A percentile compares a stretch with the other conserved stretches of the same genome.
Conservation (phyloP, 2,797 vertebrate genomes). For the Hapalemur alaotrensis region DNA sequence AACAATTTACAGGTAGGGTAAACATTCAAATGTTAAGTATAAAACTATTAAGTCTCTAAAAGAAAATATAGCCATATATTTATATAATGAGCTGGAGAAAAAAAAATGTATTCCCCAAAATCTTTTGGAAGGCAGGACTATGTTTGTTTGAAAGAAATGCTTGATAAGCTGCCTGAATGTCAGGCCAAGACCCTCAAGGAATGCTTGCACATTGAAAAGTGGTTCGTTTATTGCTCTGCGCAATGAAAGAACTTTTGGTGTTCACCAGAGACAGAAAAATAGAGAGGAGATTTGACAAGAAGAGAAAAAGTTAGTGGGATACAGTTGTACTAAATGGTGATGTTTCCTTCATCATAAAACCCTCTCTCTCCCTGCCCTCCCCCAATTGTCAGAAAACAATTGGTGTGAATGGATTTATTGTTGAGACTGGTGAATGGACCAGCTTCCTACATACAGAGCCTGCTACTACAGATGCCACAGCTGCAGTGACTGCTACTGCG, state of each 20-base stretch:
- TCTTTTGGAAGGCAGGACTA: not conserved
- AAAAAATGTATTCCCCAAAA: not conserved
- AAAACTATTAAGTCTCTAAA: not conserved
- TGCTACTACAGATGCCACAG: not conserved
- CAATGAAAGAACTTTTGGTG: not conserved
- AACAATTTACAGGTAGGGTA: not conserved
- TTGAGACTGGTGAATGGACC: not conserved
- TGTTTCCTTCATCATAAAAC: not conserved
- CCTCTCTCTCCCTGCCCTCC: not conserved
- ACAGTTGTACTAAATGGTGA: too few species aligned
- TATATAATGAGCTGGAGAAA: not conserved
- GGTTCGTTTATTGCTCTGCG: not conserved
- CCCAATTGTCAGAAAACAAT: not conserved
- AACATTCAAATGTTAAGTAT: not conserved
- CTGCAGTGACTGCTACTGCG: not conserved
- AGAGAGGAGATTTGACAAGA: not conserved
- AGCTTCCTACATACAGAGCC: not conserved
- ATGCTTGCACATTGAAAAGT: not conserved
- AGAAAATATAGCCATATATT: not conserved
- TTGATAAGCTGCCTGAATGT: not conserved
- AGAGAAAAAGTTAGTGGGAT: not conserved
- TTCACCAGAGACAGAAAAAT: not conserved
- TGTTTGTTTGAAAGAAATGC: not conserved
- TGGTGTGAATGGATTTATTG: conserved; percentile 1
- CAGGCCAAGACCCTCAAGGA: not conserved